Evolutionary conservation across 2,888 invertebrate species (phyloP).

Genomic region (Erynnis tages): DNA sequence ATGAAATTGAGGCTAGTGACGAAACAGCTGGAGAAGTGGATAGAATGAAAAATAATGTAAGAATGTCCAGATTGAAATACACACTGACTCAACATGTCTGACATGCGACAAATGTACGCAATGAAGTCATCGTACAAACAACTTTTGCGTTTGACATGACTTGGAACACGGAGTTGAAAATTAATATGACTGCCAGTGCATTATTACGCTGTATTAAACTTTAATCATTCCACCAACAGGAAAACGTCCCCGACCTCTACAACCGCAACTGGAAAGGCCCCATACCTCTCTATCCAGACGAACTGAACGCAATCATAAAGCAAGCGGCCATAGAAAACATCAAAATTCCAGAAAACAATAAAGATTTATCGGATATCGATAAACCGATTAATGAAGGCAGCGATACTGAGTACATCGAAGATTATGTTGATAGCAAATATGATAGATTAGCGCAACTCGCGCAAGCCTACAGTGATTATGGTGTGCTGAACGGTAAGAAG

Average conservation of each 20-base stretch:
- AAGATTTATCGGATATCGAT: conserved; percentile 36
- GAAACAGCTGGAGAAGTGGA: conserved; percentile 44
- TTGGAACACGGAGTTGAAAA: too few relatives aligned
- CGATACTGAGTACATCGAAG: conserved; percentile 59
- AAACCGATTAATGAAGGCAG: conserved; percentile 37
- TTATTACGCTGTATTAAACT: neutral
- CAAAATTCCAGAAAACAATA: conserved; percentile 36
- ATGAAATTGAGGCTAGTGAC: conserved; percentile 46
- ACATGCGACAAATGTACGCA: too few relatives aligned
- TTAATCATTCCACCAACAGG: neutral
- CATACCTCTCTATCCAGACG: conserved; percentile 61
- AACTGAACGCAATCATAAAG: conserved; percentile 52
- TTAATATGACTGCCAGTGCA: too few relatives aligned
- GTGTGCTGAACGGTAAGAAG: conserved; percentile 57
- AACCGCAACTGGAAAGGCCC: conserved; percentile 66
- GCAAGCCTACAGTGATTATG: conserved; percentile 73
- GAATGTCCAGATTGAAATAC: neutral
- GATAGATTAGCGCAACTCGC: conserved; percentile 53
- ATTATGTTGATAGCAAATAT: conserved; percentile 52
- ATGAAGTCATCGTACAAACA: too few relatives aligned
- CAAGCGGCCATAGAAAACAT: conserved; percentile 41
- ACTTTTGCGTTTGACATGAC: too few relatives aligned
- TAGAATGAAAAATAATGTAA: conserved; percentile 43
- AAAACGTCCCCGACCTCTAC: conserved; percentile 33
- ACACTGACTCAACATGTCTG: too few relatives aligned